A percentile compares a stretch with the other conserved stretches of the same genome.
phyloP scores from a whole-genome alignment of 2,888 invertebrate genomes.

The Hirudinaria manillensis region DNA sequence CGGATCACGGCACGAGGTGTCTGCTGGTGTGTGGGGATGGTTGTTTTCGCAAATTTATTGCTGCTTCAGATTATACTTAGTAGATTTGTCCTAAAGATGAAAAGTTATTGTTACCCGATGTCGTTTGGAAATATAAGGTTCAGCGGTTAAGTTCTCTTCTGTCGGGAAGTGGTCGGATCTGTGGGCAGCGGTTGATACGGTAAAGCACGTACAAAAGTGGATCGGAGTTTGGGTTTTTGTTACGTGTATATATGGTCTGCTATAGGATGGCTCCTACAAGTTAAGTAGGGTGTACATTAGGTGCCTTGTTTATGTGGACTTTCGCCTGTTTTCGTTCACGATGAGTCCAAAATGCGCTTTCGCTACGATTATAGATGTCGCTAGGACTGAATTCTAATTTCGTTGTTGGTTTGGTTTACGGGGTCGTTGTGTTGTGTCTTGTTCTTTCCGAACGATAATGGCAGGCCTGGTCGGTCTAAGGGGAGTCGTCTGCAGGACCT shows the following conservation, averaged over 20 bases:
- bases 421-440: too few relatives aligned
- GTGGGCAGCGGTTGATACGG: too few relatives aligned
- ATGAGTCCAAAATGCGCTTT: too few relatives aligned
- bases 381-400: neutral
- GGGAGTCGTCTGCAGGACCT: neutral
- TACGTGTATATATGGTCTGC: too few relatives aligned
- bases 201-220: too few relatives aligned
- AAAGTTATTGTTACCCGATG: neutral
- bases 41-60: neutral
- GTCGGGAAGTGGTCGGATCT: too few relatives aligned
- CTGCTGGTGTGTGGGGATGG: neutral
- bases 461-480: neutral
- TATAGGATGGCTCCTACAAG: neutral
- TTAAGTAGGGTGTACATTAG: neutral
- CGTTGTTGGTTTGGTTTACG: too few relatives aligned
- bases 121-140: neutral
- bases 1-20: too few relatives aligned
- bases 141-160: too few relatives aligned
- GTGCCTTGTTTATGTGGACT: too few relatives aligned
- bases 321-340: too few relatives aligned
- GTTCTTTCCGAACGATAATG: neutral
- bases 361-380: slow-evolving; percentile 1
- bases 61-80: neutral
- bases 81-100: neutral
- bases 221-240: too few relatives aligned